These are phyloP conservation scores for Limnephilus marmoratus DNA, from an alignment of 2,888 invertebrate genomes.

Conservation along the genomic window DNA sequence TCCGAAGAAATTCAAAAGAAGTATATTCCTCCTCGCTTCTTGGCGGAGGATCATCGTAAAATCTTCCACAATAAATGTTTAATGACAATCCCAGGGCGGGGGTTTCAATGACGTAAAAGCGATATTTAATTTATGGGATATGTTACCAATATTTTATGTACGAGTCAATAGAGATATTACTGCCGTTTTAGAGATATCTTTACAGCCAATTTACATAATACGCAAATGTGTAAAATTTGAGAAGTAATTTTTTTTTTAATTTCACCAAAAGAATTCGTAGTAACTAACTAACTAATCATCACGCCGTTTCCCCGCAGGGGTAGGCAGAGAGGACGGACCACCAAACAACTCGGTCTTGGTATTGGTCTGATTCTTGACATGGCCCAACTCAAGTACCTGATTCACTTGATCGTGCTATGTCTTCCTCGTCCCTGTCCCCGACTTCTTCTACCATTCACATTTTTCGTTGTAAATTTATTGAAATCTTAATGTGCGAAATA, in stretches of 20 bases:
- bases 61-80: not conserved
- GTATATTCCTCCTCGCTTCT: not conserved
- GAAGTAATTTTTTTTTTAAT: not conserved
- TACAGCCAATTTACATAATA: not conserved
- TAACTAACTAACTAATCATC: too few species aligned
- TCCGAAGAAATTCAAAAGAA: not conserved
- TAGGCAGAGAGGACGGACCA: too few species aligned
- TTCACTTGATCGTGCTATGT: too few species aligned
- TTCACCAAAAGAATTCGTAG: not conserved
- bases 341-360: too few species aligned
- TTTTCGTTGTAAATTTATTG: too few species aligned
- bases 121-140: not conserved
- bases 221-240: not conserved
- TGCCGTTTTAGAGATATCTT: not conserved
- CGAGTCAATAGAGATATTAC: not conserved
- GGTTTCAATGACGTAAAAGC: not conserved
- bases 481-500: too few species aligned
- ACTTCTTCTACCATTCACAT: too few species aligned
- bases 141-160: not conserved
- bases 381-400: too few species aligned
- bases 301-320: too few species aligned
- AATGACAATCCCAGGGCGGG: slow-evolving; percentile 8
- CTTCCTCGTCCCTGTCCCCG: too few species aligned
- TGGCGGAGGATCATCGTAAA: not conserved
- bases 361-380: too few species aligned